These are phyloP conservation scores for Scleropages formosus DNA, from an alignment of 2,797 vertebrate genomes.

Conservation along the genomic window DNA sequence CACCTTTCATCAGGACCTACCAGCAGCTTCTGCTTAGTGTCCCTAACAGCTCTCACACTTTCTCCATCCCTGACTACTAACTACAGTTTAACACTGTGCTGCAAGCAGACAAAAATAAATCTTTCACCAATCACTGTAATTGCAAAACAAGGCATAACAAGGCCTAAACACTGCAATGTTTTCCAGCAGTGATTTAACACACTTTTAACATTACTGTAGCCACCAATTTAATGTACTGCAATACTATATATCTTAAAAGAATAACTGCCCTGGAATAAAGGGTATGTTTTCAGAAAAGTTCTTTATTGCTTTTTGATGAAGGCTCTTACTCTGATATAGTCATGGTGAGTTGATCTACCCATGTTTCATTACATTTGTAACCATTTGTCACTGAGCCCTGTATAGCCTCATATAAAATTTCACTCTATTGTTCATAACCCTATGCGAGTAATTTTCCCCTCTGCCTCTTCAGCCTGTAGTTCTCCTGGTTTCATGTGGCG, in stretches of 20 bases:
- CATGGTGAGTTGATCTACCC: too few species aligned
- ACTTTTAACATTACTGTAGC: slow-evolving; percentile 38
- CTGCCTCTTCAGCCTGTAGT: neutral
- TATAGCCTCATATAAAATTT: neutral
- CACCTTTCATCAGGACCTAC: too few species aligned
- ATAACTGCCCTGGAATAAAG: too few species aligned
- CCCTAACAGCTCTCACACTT: too few species aligned
- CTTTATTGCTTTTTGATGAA: too few species aligned
- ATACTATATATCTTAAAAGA: neutral
- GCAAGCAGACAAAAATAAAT: too few species aligned
- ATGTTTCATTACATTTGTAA: too few species aligned
- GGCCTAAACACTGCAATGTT: slow-evolving; percentile 37
- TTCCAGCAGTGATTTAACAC: slow-evolving; percentile 47
- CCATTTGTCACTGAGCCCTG: neutral
- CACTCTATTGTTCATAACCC: neutral
- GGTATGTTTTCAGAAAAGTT: too few species aligned
- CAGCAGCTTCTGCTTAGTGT: too few species aligned
- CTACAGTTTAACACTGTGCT: too few species aligned
- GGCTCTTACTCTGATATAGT: too few species aligned
- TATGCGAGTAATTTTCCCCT: neutral
- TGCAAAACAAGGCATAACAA: slow-evolving; percentile 43
- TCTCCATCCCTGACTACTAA: too few species aligned
- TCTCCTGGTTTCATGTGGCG: neutral
- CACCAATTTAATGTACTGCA: slow-evolving; percentile 15
- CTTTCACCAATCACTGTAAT: slow-evolving; percentile 35